Base-by-base conservation (phyloP, 2,113 vertebrate genomes). In the Pica pica region DNA sequence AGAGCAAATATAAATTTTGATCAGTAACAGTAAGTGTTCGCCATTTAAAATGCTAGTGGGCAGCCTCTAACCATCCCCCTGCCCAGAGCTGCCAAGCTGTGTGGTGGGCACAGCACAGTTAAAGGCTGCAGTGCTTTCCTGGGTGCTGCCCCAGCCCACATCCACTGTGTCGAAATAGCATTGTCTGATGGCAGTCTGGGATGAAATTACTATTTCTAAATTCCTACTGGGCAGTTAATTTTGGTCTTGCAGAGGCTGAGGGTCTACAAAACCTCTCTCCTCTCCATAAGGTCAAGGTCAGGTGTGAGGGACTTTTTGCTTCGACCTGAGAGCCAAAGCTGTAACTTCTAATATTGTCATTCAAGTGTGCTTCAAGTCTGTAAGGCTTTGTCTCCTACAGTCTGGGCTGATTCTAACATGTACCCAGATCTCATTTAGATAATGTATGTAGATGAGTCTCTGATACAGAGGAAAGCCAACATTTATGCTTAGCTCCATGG, bases 1-100 rank as follows among this genome's bases (percentile, higher is more conserved):
- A 97, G 93, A 97, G 93, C 95, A 97, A 96, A 97, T 94, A 97
- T 94, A 97, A 97, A 97, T 96, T 97, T 97, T 97, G 96, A 97
- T 97, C 97, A 91, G 96, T 92, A 82, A 74, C 86, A 85, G 95
- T 96, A 88, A 98, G 90, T 74, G 89, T 90, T 97, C 31, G 3
- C 87, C 61, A 81, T 92, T 80, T 89, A 83, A 93, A 97, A 93
- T 91, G 89, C 93, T 86, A 89, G 81, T 81, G 76, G 83, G 82
- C 71, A 55, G 69, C 88, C 89, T 83, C 61, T 71, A 56, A 44
- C 74, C 80, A 44, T 30, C 24, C 65, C 92, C 75, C 89, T 14
- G 21, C 89, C 79, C 0, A 0, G 90, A 30, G 74, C 79, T 90
- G 60, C 61, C 2, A 20, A 71, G 83, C 39, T 64, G 59, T 35